These are phyloP conservation scores for Phaedon cochleariae DNA, from an alignment of 2,888 invertebrate species.

Conservation along the genomic window DNA sequence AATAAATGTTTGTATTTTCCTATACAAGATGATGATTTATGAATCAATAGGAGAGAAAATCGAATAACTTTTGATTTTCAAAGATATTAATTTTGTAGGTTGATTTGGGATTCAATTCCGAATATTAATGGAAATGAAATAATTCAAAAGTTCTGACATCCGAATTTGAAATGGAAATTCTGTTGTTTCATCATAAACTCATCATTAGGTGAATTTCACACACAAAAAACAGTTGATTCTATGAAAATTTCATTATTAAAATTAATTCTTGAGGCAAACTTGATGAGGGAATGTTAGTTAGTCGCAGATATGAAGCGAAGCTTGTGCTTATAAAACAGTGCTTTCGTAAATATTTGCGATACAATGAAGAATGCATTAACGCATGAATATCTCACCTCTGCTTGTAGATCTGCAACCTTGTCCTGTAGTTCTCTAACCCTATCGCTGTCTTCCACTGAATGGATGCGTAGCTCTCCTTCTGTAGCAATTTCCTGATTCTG, in stretches of 20 bases:
- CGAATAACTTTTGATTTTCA: background rate
- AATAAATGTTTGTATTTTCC: background rate
- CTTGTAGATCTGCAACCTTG: constrained; percentile 90
- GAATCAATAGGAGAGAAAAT: background rate
- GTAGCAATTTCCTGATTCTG: constrained; percentile 96
- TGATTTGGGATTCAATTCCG: too few relatives aligned
- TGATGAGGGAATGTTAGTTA: constrained; percentile 15
- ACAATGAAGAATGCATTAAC: background rate
- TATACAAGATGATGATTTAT: background rate
- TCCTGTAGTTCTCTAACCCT: constrained; percentile 90
- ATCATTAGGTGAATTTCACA: too few relatives aligned
- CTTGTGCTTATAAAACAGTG: constrained; percentile 35
- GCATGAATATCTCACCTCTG: constrained; percentile 84
- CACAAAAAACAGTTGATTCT: too few relatives aligned
- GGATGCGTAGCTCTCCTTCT: constrained; percentile 88
- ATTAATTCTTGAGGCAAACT: background rate
- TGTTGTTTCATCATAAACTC: too few relatives aligned
- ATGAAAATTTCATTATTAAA: too few relatives aligned
- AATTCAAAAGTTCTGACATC: too few relatives aligned
- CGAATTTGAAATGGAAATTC: too few relatives aligned
- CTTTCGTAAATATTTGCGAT: background rate
- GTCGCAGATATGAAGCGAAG: constrained; percentile 27
- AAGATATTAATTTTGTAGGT: too few relatives aligned
- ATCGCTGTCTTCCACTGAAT: constrained; percentile 82
- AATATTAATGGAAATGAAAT: too few relatives aligned